phyloP scores from a whole-genome alignment of 2,888 invertebrate species.

The Tetragnatha montana region DNA sequence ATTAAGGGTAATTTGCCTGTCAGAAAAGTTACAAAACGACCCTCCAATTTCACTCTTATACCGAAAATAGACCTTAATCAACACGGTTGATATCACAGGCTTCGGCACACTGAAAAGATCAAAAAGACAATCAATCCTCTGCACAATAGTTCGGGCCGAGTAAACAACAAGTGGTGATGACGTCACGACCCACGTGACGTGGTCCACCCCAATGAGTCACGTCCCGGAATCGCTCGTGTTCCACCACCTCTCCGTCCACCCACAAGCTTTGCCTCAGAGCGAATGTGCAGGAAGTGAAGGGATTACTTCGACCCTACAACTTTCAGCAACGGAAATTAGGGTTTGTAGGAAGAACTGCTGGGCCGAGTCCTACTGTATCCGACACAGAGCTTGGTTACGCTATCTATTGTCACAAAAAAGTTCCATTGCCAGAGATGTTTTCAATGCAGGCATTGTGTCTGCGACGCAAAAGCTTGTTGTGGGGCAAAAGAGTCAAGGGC shows the following conservation, averaged over 20 bases:
- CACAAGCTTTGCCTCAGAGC: not conserved
- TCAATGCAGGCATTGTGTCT: not conserved
- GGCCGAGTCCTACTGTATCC: not conserved
- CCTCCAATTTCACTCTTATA: too few species aligned
- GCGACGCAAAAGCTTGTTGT: too few species aligned
- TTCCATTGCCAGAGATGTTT: not conserved
- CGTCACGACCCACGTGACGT: constrained; percentile 50
- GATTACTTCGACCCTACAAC: not conserved
- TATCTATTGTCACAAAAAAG: not conserved
- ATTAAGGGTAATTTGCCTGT: too few species aligned
- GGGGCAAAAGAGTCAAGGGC: too few species aligned
- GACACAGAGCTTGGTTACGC: not conserved
- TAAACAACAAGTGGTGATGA: constrained; percentile 27
- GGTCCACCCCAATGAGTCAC: constrained; percentile 54
- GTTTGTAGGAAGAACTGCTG: not conserved
- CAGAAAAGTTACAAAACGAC: too few species aligned
- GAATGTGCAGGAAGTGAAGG: not conserved
- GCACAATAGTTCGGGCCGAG: not conserved
- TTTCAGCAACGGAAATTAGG: not conserved
- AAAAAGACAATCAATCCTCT: not conserved
- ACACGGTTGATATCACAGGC: too few species aligned
- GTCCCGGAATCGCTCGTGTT: constrained; percentile 45
- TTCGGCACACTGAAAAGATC: not conserved
- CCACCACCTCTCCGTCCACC: constrained; percentile 3
- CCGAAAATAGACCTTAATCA: too few species aligned